These are phyloP conservation scores for Notiomystis cincta DNA, from an alignment of 2,113 vertebrate species.

Conservation along the genomic window DNA sequence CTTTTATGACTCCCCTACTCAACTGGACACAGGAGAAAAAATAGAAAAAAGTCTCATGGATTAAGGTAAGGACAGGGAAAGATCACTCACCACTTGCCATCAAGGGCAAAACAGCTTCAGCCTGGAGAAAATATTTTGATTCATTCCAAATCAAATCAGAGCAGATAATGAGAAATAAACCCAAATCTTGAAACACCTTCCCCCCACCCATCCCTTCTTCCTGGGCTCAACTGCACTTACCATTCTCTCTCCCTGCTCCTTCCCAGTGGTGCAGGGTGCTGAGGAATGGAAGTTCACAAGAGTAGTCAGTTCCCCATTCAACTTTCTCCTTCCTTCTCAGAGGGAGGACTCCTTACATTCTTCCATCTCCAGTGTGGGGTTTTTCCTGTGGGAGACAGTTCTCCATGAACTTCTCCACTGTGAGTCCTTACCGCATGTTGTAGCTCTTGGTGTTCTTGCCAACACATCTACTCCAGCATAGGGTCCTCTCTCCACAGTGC, in stretches of 20 bases:
- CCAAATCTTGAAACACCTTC: not conserved
- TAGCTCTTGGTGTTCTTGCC: not conserved
- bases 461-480: not conserved
- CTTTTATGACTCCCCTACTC: not conserved
- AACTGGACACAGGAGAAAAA: not conserved
- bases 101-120: not conserved
- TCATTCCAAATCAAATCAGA: not conserved
- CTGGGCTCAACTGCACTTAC: not conserved
- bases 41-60: not conserved
- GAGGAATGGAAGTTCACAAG: not conserved
- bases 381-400: not conserved
- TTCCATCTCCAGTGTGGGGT: not conserved
- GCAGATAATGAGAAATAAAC: not conserved
- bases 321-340: not conserved
- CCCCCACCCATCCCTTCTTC: not conserved
- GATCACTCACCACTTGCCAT: not conserved
- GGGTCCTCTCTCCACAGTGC: not conserved
- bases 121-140: not conserved
- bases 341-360: not conserved
- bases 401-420: not conserved
- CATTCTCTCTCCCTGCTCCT: not conserved
- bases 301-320: not conserved
- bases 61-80: not conserved
- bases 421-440: not conserved
- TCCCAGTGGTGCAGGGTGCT: fast-evolving